Base-by-base conservation (phyloP, 2,113 vertebrate species). In the Macrotis lagotis region DNA sequence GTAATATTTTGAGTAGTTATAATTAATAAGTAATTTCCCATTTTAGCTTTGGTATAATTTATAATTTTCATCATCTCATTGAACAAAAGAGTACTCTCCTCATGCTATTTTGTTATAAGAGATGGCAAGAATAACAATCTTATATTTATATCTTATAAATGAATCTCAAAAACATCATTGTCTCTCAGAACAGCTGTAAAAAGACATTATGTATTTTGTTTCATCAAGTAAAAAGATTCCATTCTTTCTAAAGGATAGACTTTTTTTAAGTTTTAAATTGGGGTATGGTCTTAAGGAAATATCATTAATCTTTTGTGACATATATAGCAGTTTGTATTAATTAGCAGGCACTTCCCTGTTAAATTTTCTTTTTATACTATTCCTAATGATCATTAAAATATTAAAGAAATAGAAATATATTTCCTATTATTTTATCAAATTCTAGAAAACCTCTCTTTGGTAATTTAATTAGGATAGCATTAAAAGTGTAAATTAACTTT, bases 141-240 rank as follows among this genome's bases (percentile, higher is more conserved):
- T 22, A 96, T 97, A 93, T 96, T 97, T 97, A 97, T 98, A 93
- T 98, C 97, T 98, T 97, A 97, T 98, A 98, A 96, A 98, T 97
- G 93, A 94, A 98, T 91, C 90, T 96, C 94, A 96, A 96, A 96
- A 94, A 96, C 96, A 95, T 90, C 91, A 96, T 97, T 98, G 95
- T 94, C 96, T 95, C 90, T 91, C 44, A 83, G 93, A 94, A 91
- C 59, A 96, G 95, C 96, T 98, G 97, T 97, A 97, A 97, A 98
- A 91, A 91, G 89, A 96, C 44, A 93, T 94, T 25, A 59, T 94
- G 95, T 96, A 93, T 91, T 95, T 89, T 50, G 92, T 14, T 47
- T 10, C 50, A 50, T 0, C 6, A 16, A 95, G 88, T 91, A 83
- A 97, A 95, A 98, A 94, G 37, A 28, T 0, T 22, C 59, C 91